Conservation (phyloP, 2,888 invertebrate genomes). For the Gymnosoma rotundatum region DNA sequence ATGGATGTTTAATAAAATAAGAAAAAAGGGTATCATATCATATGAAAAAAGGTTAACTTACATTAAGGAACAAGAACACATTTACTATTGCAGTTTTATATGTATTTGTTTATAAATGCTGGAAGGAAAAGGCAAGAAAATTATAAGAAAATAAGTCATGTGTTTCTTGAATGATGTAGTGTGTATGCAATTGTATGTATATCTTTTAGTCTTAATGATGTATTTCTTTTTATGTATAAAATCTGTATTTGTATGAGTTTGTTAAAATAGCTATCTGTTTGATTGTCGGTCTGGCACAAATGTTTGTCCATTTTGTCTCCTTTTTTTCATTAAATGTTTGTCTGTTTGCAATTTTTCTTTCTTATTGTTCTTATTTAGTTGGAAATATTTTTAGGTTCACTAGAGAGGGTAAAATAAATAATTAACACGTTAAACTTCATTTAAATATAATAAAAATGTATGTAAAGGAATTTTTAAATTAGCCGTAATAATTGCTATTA, state of each 20-base stretch:
- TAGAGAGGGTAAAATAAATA: background rate
- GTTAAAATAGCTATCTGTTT: constrained; percentile 2
- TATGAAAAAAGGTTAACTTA: constrained; percentile 54
- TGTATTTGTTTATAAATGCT: constrained; percentile 51
- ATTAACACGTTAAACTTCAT: constrained; percentile 24
- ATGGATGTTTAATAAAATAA: constrained; percentile 9
- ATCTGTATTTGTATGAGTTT: constrained; percentile 19
- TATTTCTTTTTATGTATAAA: constrained; percentile 18
- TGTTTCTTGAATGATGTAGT: background rate
- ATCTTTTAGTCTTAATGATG: constrained; percentile 44
- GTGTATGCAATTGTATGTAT: constrained; percentile 56
- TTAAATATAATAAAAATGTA: too few species aligned
- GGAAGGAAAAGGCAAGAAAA: constrained; percentile 38
- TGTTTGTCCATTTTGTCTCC: constrained; percentile 57
- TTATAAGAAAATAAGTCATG: constrained; percentile 66
- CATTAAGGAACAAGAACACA: constrained; percentile 40
- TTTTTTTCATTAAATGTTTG: constrained; percentile 52
- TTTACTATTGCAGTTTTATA: constrained; percentile 8
- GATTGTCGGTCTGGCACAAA: constrained; percentile 29
- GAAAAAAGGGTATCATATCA: constrained; percentile 55
- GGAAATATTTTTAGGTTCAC: constrained; percentile 13
- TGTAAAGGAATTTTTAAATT: too few species aligned
- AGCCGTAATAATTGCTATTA: too few species aligned
- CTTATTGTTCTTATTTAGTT: constrained; percentile 21
- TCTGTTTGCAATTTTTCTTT: constrained; percentile 47